phyloP scores from a whole-genome alignment of 2,888 invertebrate species.

The Drosophila ezoana region DNA sequence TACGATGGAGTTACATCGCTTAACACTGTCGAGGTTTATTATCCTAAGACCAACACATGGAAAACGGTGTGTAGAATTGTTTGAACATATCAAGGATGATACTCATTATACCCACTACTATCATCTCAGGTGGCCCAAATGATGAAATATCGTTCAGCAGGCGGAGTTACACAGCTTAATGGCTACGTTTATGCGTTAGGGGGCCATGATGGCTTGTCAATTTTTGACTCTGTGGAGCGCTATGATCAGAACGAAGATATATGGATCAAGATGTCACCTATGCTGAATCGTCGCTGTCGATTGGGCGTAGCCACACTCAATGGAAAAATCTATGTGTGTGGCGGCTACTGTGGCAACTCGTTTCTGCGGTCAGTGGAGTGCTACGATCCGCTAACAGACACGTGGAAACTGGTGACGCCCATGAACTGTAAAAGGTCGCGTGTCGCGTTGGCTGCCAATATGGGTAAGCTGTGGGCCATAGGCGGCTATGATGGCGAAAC shows the following conservation, averaged over 20 bases:
- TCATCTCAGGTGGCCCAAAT: slow-evolving; percentile 83
- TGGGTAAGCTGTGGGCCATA: slow-evolving; percentile 93
- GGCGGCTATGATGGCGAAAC: slow-evolving; percentile 91
- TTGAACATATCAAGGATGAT: neutral
- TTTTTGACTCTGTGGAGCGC: slow-evolving; percentile 94
- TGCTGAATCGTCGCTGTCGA: slow-evolving; percentile 93
- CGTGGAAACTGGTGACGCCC: slow-evolving; percentile 91
- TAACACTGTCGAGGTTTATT: slow-evolving; percentile 92
- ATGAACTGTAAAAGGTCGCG: slow-evolving; percentile 94
- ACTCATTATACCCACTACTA: neutral
- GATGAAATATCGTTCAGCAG: slow-evolving; percentile 87
- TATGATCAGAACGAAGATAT: slow-evolving; percentile 90
- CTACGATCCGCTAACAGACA: slow-evolving; percentile 90
- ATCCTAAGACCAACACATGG: slow-evolving; percentile 91
- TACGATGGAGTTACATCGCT: slow-evolving; percentile 94
- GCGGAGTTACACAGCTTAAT: slow-evolving; percentile 88
- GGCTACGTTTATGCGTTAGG: slow-evolving; percentile 93
- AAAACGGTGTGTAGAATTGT: slow-evolving; percentile 86
- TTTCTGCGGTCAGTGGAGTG: slow-evolving; percentile 93
- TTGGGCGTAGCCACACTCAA: slow-evolving; percentile 92
- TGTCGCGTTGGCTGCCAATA: slow-evolving; percentile 92
- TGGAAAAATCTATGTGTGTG: slow-evolving; percentile 93
- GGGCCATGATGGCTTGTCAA: slow-evolving; percentile 94
- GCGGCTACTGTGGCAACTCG: slow-evolving; percentile 93
- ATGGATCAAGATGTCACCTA: slow-evolving; percentile 91